These are phyloP conservation scores for Leptopilina boulardi DNA, from an alignment of 1,140 invertebrate genomes.

Conservation along the genomic window DNA sequence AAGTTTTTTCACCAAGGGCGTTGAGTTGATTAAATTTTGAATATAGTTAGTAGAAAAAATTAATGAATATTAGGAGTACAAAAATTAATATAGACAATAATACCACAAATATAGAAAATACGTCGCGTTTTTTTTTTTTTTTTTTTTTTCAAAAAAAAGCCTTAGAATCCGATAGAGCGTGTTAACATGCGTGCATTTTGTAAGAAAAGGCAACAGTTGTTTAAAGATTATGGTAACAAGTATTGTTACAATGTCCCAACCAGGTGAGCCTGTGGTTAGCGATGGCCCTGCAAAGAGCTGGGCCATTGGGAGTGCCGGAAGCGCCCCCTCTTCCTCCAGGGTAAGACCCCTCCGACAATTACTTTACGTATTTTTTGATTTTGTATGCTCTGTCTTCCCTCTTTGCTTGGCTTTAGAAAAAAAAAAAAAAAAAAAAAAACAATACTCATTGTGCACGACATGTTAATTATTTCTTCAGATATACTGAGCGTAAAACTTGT, in stretches of 20 bases:
- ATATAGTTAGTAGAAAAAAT: not conserved
- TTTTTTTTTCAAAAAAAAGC: not conserved
- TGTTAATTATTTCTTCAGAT: constrained; percentile 59
- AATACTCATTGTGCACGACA: constrained; percentile 74
- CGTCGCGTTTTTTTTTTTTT: too few species aligned
- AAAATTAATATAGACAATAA: not conserved
- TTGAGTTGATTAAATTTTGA: not conserved
- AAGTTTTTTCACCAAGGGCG: constrained; percentile 20
- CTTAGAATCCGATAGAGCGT: constrained; percentile 3
- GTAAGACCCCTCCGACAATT: constrained; percentile 79
- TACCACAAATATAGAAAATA: too few species aligned
- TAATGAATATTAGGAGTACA: not conserved
- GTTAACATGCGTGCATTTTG: constrained; percentile 47
- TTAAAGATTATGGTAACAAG: constrained; percentile 66
- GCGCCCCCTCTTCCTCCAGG: constrained; percentile 78
- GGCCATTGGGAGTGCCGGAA: constrained; percentile 76
- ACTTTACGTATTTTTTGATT: constrained; percentile 71
- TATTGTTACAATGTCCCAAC: constrained; percentile 73
- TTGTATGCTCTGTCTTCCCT: constrained; percentile 74
- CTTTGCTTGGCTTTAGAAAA: constrained; percentile 75
- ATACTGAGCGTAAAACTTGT: constrained; percentile 61
- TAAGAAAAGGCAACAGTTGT: constrained; percentile 58
- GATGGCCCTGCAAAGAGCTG: constrained; percentile 76
- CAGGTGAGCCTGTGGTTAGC: constrained; percentile 77
- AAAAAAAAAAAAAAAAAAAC: too few species aligned